Percentiles rank a stretch among this genome's conserved stretches.
These are phyloP conservation scores for Leucozona laternaria DNA, from an alignment of 2,888 invertebrate genomes.

Conservation along the genomic window DNA sequence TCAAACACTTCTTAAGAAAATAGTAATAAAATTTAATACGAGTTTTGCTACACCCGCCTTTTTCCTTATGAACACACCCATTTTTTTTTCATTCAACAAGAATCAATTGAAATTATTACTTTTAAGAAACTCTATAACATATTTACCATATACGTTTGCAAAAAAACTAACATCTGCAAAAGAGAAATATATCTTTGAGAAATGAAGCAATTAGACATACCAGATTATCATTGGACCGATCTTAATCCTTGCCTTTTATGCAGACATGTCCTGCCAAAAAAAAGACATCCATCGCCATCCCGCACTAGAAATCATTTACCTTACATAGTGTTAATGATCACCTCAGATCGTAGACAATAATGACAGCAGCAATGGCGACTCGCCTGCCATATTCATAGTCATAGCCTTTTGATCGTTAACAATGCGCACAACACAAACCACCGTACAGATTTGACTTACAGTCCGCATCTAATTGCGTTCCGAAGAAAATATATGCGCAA, in stretches of 20 bases:
- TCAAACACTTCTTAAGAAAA: too few species aligned
- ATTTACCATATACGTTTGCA: background rate
- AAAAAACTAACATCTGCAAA: constrained; percentile 30
- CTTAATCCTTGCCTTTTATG: constrained; percentile 62
- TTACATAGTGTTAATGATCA: constrained; percentile 43
- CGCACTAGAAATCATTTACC: constrained; percentile 26
- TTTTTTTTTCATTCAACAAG: background rate
- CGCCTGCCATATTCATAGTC: constrained; percentile 33
- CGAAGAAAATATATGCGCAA: constrained; percentile 52
- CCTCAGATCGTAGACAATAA: constrained; percentile 40
- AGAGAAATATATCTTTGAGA: background rate
- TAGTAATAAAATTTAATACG: too few species aligned
- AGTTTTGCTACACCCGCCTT: background rate
- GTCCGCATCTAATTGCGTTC: constrained; percentile 67
- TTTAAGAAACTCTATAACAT: background rate
- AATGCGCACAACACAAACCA: background rate
- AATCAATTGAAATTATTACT: background rate
- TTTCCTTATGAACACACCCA: background rate
- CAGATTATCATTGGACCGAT: constrained; percentile 56
- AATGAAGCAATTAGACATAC: constrained; percentile 64
- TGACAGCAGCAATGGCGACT: constrained; percentile 43
- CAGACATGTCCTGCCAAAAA: constrained; percentile 57
- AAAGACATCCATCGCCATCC: constrained; percentile 31
- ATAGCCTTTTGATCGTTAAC: constrained; percentile 28
- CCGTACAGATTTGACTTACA: constrained; percentile 65